Conservation (phyloP, 2,113 vertebrate species). For the Hyla sarda region DNA sequence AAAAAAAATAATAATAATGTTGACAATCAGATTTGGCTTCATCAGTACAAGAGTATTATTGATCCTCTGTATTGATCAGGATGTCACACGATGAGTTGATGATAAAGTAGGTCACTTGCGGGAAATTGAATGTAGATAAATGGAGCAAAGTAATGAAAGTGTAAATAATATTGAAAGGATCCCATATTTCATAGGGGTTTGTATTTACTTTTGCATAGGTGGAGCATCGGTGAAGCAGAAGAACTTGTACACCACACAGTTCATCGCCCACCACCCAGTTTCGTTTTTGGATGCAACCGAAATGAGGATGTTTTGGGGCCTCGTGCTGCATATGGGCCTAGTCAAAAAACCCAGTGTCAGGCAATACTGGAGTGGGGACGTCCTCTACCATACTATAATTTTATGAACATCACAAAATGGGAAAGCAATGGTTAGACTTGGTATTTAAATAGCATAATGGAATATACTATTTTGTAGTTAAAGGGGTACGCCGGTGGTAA, state of each 20-base stretch:
- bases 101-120: conserved; percentile 36
- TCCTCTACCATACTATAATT: no score
- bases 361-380: no score
- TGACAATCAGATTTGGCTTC: neutral
- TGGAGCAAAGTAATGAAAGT: neutral
- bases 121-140: neutral
- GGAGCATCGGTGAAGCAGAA: no score
- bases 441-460: neutral
- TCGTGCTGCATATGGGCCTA: no score
- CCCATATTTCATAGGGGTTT: neutral
- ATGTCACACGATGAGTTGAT: conserved; percentile 1
- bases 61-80: conserved; percentile 10
- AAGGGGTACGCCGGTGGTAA: no score
- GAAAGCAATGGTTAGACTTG: neutral
- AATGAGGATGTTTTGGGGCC: no score
- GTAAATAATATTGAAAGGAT: neutral
- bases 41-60: neutral
- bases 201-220: neutral
- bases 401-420: no score
- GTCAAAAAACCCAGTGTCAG: no score
- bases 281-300: no score
- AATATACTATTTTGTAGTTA: neutral
- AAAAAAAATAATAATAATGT: neutral
- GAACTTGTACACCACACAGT: no score
- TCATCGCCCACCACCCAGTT: no score